Base-by-base conservation (phyloP, 2,888 invertebrate species). In the Yponomeuta malinellus region DNA sequence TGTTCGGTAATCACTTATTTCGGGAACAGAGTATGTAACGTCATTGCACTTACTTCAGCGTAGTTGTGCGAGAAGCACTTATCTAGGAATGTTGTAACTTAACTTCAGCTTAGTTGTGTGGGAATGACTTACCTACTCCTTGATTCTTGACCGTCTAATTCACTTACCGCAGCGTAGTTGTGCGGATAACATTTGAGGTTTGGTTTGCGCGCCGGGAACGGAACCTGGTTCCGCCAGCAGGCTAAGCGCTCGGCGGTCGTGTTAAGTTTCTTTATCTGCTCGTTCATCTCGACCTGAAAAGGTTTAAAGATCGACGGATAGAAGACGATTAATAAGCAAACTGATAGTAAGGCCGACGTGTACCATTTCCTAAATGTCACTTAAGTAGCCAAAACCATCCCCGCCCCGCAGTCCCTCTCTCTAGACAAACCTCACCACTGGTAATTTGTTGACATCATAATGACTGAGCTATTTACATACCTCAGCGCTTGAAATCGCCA, bases 171-270 rank as follows among this genome's bases (percentile, higher is more conserved):
- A 59, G 52, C 52, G 73, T 89, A 88, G 73, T 85, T 78, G 74
- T 91, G 91, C 2, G 83, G 84, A 77, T 77, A 90, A 80, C 91
- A 91, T 2, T 75, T 71, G 48, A 82, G 75, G 74, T 76, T 77
- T 1, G 89, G 85, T 67, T 79, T 78, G 5, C 91, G 86, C 69
- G 81, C 76, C 1, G 87, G 86, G 72, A 88, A 78, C 71, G 84
- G 81, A 67, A 82, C 82, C 1, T 82, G 77, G 80, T 87, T 86
- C 68, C 91, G 84, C 86, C 86, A 86, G 75, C 91, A 91, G 68
- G 91, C 91, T 68, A 90, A 79, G 71, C 79, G 78, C 70, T 84
- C 84, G 2, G 87, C 87, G 10, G 82, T 73, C 48, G 74, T 76
- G 76, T 78, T 78, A 71, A 73, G 75, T 71, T 70, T 72, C 72